phyloP scores from a whole-genome alignment of 2,113 vertebrate species.

The Nettapus auritus region DNA sequence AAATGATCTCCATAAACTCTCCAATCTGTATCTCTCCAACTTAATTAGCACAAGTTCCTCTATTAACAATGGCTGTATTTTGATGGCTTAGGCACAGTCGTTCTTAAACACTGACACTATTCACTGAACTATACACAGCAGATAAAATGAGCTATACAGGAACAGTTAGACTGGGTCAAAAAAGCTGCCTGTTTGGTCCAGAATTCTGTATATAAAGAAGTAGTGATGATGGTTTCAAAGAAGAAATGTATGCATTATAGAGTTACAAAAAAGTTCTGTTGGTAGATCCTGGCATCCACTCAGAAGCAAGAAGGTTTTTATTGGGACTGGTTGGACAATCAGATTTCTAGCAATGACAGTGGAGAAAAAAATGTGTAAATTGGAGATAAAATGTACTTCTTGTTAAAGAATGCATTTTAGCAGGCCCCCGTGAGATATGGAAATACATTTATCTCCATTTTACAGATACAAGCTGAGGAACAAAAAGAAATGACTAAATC shows the following conservation, averaged over 20 bases:
- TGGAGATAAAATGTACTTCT: conserved; percentile 46
- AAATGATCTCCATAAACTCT: conserved; percentile 36
- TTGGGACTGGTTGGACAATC: conserved; percentile 6
- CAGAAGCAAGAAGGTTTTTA: not conserved
- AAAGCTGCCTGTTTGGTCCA: not conserved
- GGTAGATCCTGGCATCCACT: not conserved
- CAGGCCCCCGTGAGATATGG: conserved; percentile 46
- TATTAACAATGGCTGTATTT: not conserved
- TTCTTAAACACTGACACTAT: not conserved
- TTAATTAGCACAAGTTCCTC: conserved; percentile 37
- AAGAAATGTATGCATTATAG: not conserved
- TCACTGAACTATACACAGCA: not conserved
- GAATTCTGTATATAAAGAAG: not conserved
- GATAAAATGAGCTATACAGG: not conserved
- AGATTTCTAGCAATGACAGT: conserved; percentile 44
- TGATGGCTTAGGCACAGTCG: not conserved
- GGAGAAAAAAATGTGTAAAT: conserved; percentile 55
- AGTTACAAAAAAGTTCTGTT: not conserved
- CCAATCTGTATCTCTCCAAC: conserved; percentile 13
- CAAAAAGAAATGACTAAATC: conserved; percentile 49
- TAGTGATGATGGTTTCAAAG: not conserved
- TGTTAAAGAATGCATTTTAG: conserved; percentile 52
- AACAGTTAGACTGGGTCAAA: not conserved
- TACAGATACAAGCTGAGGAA: conserved; percentile 53
- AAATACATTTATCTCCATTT: conserved; percentile 66